Base-by-base conservation (phyloP, 2,797 vertebrate species). In the Xerus rutilus region DNA sequence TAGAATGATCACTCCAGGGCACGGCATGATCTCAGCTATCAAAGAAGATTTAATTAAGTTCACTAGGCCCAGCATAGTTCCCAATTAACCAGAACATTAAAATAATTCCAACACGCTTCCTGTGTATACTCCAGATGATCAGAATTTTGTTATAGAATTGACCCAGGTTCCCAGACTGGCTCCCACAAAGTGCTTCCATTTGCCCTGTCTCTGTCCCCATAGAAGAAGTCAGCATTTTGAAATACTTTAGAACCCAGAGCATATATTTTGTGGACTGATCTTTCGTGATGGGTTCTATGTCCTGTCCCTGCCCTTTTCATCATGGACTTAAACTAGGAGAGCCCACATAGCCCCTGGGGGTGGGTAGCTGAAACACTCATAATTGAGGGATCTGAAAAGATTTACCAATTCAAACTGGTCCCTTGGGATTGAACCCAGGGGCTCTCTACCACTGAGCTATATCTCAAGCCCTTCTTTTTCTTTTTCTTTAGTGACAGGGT, bases 21-120 rank as follows among this genome's bases (percentile, higher is more conserved):
- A 65, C 18, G 32, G 11, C 82, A 88, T 69, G 82, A 91, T 93
- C 94, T 96, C 85, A 47, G 21, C 93, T 85, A 93, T 95, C 84
- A 90, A 73, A 94, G 95, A 93, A 93, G 92, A 94, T 85, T 97
- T 94, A 95, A 94, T 96, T 92, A 97, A 59, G 35, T 90, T 74
- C 92, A 72, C 28, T 69, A 93, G 85, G 86, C 39, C 45, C 73
- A 92, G 6, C 87, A 93, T 92, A 74, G 82, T 88, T 93, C 21
- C 45, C 96, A 90, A 9, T 93, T 93, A 96, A 89, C 77, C 74
- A 94, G 95, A 90, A 72, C 78, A 64, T 67, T 93, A 83, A 95
- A 93, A 74, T 90, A 85, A 84, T 30, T 3, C 0, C 65, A 73
- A 39, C 32, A 30, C 7, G 30, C 52, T 82, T 89, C 30, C 15